Evolutionary conservation across 2,113 vertebrate genomes (phyloP), one percentile per base, ranked within the genome.

Genomic region (Campylomormyrus numenius): DNA sequence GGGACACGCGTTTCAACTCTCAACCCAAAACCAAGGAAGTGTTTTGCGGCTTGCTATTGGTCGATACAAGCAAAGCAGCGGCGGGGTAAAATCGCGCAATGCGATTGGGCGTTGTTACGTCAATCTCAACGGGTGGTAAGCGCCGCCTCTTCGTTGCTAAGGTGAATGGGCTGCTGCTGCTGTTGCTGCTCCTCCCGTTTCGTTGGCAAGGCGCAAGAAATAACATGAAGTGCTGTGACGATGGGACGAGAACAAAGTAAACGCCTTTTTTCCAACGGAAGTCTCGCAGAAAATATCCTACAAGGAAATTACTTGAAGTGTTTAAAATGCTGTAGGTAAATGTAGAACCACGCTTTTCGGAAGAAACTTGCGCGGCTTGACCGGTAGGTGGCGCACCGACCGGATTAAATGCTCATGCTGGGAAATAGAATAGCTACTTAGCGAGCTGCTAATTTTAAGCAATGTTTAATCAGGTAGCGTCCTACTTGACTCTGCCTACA

Each of bases 121-220:
- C 95, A 92, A 80, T 95, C 93, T 5, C 88, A 7, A 50, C 39
- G 52, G 70, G 42, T 91, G 91, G 90, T 58, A 56, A 90, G 46
- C 93, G 89, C 93, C 89, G 89, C 92, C 93, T 90, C 90, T 90
- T 90, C 92, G 94, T 95, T 95, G 94, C 95, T 95, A 94, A 93
- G 94, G 94, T 93, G 93, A 94, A 94, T 88, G 92, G 92, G 90
- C 91, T 91, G 91, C 90, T 91, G 91, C 74, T 94, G 93, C 90
- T 93, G 92, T 91, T 91, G 92, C 92, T 92, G 94, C 92, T 93
- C 83, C 83, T 48, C 90, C 92, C 91, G 91, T 86, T n/a, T 46
- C 35, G 89, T 35, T 89, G 90, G 17, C 86, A 49, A 85, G 58
- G 92, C 91, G 91, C 91, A 87, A 80, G 77, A 84, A 89, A 88